Base-by-base conservation (phyloP, 2,797 vertebrate species). In the Pseudochromis fuscus region DNA sequence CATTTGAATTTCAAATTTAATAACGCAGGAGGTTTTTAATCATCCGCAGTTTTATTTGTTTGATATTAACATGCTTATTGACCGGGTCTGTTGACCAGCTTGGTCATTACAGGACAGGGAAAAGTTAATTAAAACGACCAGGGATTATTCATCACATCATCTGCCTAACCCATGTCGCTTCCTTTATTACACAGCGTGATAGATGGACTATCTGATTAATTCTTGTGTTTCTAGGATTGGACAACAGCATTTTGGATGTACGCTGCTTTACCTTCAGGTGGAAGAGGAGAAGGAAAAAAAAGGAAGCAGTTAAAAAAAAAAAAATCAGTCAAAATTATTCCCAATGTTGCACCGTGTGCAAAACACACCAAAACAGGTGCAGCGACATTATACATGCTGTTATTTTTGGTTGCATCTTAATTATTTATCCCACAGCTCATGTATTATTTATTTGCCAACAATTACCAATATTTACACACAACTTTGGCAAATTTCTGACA, bases 1-100 rank as follows among this genome's bases (percentile, higher is more conserved):
- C 95, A 99, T 98, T 98, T 98, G 97, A 99, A 99, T 99, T 99
- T 99, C 97, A 98, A 98, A 99, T 98, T 98, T 99, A 99, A 99
- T 98, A 99, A 98, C 96, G 95, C 96, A 94, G 96, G 97, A 97
- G 96, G 96, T 98, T 98, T 99, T 99, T 98, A 99, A 99, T 99
- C 97, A 99, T 97, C 95, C 93, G 91, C 95, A 94, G 94, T 99
- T 98, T 98, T 99, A 98, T 98, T 98, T 98, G 97, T 98, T 97
- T 98, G 97, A 97, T 99, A 98, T 98, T 98, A 99, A 98, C 96
- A 98, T 97, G 96, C 96, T 98, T 97, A 98, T 98, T 98, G 97
- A 98, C 96, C 96, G 96, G 95, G 94, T 97, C 96, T 96, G 97
- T 97, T 98, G 97, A 98, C 97, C 97, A 97, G 96, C 96, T 95